Evolutionary conservation across 2,888 invertebrate species (phyloP).

Genomic region (Argyresthia goedartella): DNA sequence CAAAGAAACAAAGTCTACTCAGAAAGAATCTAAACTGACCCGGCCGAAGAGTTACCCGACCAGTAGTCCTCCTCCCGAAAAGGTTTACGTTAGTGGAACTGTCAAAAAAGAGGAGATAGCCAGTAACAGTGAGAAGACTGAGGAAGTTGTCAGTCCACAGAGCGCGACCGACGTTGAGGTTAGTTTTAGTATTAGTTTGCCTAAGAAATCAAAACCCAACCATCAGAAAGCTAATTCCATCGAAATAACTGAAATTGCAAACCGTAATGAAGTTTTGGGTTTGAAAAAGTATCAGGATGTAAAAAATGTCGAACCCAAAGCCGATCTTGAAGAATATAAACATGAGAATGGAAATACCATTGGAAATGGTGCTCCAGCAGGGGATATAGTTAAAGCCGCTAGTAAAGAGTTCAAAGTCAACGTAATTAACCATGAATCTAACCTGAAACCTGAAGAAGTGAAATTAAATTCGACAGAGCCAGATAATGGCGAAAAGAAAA

Average conservation of each 20-base stretch:
- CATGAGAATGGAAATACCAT: slow-evolving; percentile 24
- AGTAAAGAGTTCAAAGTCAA: slow-evolving; percentile 31
- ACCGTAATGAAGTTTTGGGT: slow-evolving; percentile 15
- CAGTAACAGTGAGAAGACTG: slow-evolving; percentile 24
- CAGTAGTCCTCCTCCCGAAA: slow-evolving; percentile 53
- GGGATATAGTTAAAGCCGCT: slow-evolving; percentile 26
- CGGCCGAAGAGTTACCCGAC: slow-evolving; percentile 75
- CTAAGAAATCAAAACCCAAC: slow-evolving; percentile 36
- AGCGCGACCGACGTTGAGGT: slow-evolving; percentile 51
- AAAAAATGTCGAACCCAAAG: slow-evolving; percentile 14
- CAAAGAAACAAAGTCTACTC: slow-evolving; percentile 23
- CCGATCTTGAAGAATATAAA: slow-evolving; percentile 25
- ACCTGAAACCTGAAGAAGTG: slow-evolving; percentile 35
- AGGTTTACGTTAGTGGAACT: slow-evolving; percentile 36
- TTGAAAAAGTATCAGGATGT: slow-evolving; percentile 50
- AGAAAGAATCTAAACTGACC: slow-evolving; percentile 55
- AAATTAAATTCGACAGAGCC: slow-evolving; percentile 29
- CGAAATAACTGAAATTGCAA: slow-evolving; percentile 18
- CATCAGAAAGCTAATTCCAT: slow-evolving; percentile 24
- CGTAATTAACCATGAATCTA: slow-evolving; percentile 22
- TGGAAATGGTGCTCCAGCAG: slow-evolving; percentile 28
- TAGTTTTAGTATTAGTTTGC: slow-evolving; percentile 57
- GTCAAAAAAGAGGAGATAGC: slow-evolving; percentile 33
- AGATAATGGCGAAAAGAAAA: slow-evolving; percentile 46
- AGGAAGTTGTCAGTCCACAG: slow-evolving; percentile 22